Evolutionary conservation across 2,113 vertebrate genomes (phyloP), one percentile per base, ranked within the genome.

Genomic region (Ariopsis seemanni): DNA sequence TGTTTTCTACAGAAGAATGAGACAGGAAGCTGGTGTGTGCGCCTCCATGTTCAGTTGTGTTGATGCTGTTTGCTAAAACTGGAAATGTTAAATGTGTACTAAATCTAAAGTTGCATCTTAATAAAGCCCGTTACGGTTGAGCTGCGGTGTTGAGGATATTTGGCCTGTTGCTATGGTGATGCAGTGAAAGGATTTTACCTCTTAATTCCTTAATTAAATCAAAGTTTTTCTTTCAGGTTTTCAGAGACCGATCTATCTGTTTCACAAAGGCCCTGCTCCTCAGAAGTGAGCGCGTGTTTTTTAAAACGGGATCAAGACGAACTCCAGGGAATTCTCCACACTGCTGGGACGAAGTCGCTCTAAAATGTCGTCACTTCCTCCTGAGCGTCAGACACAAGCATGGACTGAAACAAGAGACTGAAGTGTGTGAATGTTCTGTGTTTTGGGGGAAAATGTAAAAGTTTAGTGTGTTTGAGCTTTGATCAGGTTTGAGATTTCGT

Each of bases 241-340:
- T 93, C 96, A 97, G 91, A 96, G 97, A 91, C 96, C 97, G 77
- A 93, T 97, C 79, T 97, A 96, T 91, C 92, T 97, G 89, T 97
- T 96, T 93, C 94, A 96, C 94, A 97, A 97, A 94, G 96, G 95
- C 93, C 92, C 90, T 12, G 89, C 88, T 11, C 71, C 82, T 84
- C 88, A 30, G 2, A 90, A 90, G 87, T 91, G 88, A 92, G n/a
- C 3, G 15, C 1, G 67, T 22, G 69, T 1, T 34, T 27, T 8
- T 83, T 14, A 34, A 15, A 72, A 11, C 12, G 52, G 30, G 55
- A 30, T 75, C 7, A 69, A 65, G 20, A n/a, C 8, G 72, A 18
- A n/a, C 20, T 52, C 25, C 34, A 14, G 83, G n/a, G 27, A 14
- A 57, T 85, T 58, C 52, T 18, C 25, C 52, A 1, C 18, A 27